Evolutionary conservation across 1,140 invertebrate species (phyloP), one percentile per base, ranked within the genome.

Genomic region (Agrypnia vestita): DNA sequence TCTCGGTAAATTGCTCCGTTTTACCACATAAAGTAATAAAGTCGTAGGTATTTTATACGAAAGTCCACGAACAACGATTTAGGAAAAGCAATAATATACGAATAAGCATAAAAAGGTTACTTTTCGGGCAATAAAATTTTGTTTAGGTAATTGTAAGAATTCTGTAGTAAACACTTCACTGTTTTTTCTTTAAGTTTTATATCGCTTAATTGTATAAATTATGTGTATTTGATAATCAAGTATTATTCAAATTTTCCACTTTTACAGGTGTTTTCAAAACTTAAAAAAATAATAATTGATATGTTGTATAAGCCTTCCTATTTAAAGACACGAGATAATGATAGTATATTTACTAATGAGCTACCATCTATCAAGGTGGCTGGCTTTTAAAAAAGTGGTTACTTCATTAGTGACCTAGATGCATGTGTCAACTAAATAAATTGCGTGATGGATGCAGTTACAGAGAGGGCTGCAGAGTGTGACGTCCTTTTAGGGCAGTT

Each of bases 111-210:
- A 21, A 71, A 13, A 25, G 46, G 46, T 12, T n/a, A 35, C 25
- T 35, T 6, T 51, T 51, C 49, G 3, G 47, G 67, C 21, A 71
- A 25, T 71, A 71, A 71, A 71, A 71, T 71, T 51, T 47, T 11
- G 25, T 71, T 71, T 71, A n/a, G n/a, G n/a, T n/a, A 53, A 71
- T 71, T 49, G 67, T 49, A 49, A 15, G 15, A 49, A 21, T 47
- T 19, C 1, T 19, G 47, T 25, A 51, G 49, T 71, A 71, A 71
- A 71, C 67, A 71, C 67, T 71, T 71, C 46, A 15, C 49, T 51
- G n/a, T 51, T 51, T 51, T n/a, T 21, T 49, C 15, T 19, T 47
- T 0, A 3, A 11, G 35, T 71, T 35, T 71, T 71, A 71, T 53
- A 51, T 4, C 0, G 10, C n/a, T 25, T 71, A 47, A 71, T 71